A percentile compares a stretch with the other conserved stretches of the same genome.
phyloP scores from a whole-genome alignment of 1,140 invertebrate genomes.

The Drosophila erecta region DNA sequence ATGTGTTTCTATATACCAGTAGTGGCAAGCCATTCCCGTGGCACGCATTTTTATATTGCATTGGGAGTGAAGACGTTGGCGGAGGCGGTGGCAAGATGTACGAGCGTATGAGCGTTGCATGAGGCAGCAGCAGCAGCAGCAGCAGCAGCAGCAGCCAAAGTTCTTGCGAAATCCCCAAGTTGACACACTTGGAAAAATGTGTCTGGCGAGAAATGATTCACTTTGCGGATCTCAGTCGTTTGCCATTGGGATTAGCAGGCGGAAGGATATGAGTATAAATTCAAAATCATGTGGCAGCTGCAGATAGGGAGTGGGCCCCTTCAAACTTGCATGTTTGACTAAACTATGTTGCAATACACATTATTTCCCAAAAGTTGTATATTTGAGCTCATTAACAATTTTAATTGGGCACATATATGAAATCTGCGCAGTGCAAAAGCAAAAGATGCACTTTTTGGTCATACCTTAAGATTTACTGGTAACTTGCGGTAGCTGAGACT shows the following conservation, averaged over 20 bases:
- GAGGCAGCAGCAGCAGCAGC: constrained; percentile 19
- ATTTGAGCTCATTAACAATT: neutral
- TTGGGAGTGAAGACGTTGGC: constrained; percentile 17
- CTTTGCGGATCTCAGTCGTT: constrained; percentile 16
- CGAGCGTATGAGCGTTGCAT: constrained; percentile 50
- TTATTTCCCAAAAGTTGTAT: too few relatives aligned
- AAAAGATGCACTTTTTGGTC: neutral
- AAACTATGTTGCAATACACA: too few relatives aligned
- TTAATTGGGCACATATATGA: neutral
- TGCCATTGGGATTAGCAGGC: neutral
- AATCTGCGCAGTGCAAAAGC: neutral
- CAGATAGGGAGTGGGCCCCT: too few relatives aligned
- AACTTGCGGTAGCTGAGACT: constrained; percentile 15
- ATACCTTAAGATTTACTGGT: neutral
- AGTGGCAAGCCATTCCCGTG: constrained; percentile 11
- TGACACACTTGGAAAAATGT: constrained; percentile 6
- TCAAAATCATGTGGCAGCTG: too few relatives aligned
- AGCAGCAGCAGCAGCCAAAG: neutral
- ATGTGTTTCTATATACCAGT: neutral
- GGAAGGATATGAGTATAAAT: neutral
- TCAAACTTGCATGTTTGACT: too few relatives aligned
- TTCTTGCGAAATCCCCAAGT: neutral
- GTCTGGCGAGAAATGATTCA: neutral
- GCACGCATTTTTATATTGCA: constrained; percentile 31
- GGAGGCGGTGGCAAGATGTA: constrained; percentile 49